Evolutionary conservation across 2,888 invertebrate genomes (phyloP), one percentile per base, ranked within the genome.

Genomic region (Neoaliturus tenellus): DNA sequence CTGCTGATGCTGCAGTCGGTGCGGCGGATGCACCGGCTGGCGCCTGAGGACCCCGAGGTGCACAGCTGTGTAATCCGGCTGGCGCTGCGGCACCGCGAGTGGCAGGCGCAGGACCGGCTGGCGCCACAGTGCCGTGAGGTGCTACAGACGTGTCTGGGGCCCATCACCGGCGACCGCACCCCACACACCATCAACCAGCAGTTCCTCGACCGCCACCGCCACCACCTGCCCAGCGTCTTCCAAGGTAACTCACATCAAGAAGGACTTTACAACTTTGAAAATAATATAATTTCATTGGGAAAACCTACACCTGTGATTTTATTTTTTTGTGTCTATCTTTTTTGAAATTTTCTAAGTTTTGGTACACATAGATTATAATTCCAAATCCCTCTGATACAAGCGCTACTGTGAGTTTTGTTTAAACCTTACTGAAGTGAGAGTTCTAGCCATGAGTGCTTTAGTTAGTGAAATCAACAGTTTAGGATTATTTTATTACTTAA

Each of bases 1-100:
- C 92, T 99, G 85, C 92, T 99, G 88, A 99, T 99, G 98, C 93
- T 99, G 89, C 98, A 98, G 91, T 98, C 98, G 88, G 93, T 99
- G 90, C 98, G 97, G 90, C 94, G 98, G 83, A 98, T 98, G 82
- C 93, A 94, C 90, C 93, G 93, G 82, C 91, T 98, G 87, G 93
- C 95, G 87, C 92, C 96, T 75, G 91, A 92, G 80, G 93, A 96
- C 91, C 96, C 97, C 33, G 94, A 95, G 89, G 93, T 99, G 82
- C 98, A 98, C 91, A 94, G 95, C 89, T 98, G 98, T 90, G 92
- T 97, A 88, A 94, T 98, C 87, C 94, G 96, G 88, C 97, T 97
- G 91, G 92, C 93, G 87, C 92, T 92, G 88, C 91, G 92, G 87
- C 90, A 92, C 82, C 98, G 98, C 91, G 94, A 95, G 89, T 98